Evolutionary conservation across 1,140 invertebrate species (phyloP), one percentile per base, ranked within the genome.

Genomic region (Daktulosphaira vitifoliae): DNA sequence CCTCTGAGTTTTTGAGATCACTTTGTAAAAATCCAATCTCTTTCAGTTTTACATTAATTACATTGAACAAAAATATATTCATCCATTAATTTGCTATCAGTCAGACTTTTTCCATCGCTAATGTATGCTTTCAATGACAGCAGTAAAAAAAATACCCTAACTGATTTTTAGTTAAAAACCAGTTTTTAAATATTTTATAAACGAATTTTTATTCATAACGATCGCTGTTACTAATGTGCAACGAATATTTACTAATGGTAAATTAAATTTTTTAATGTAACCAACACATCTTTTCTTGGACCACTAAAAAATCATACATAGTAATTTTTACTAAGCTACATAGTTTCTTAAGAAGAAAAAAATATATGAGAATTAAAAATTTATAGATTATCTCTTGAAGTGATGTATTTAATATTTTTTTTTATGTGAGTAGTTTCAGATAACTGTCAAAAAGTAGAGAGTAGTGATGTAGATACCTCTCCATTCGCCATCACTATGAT

Each of bases 151-250:
- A 62, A 59, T 29, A 62, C 46, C 56, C 46, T 46, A 39, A 62
- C 56, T 29, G 44, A 39, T 62, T 62, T 48, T 62, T 46, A 62
- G 56, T 62, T 46, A 62, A 62, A 46, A 62, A 62, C 56, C 56
- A 62, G 56, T 62, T 62, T 62, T 29, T 13, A 48, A 25, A 48
- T 18, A 33, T 39, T 26, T 39, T 20, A 29, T 22, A 62, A 62
- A 39, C 46, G 42, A 62, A 38, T 62, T 48, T 38, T 62, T 62
- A 62, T 25, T 62, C 46, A 62, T 46, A 38, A 62, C 25, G 16
- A 26, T 62, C 46, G 56, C 56, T 16, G 46, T 62, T 62, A 62
- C 56, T 62, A 48, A 62, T 62, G 42, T 62, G 25, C 56, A 62
- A 62, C 56, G 26, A 62, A 39, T 62, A 62, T 38, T 25, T 39